A percentile compares a stretch with the other conserved stretches of the same genome.
Conservation (phyloP, 30 jellyfish, hydroid and myxozoan species). For the Hydractinia symbiolongicarpus region DNA sequence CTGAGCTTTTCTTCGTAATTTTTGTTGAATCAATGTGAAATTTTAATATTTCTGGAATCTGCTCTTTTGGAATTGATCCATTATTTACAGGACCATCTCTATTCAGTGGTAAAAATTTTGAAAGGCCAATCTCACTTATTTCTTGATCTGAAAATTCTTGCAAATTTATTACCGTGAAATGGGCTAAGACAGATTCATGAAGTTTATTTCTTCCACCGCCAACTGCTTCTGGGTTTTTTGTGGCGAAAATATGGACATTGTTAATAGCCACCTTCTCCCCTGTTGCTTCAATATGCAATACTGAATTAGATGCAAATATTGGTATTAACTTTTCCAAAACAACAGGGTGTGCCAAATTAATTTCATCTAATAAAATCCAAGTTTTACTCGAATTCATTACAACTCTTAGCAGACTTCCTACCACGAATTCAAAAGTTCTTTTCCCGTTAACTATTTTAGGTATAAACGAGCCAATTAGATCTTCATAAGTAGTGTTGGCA, state of each 20-base stretch:
- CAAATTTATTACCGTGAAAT: conserved; percentile 4
- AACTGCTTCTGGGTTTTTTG: conserved; percentile 15
- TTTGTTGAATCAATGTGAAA: neutral
- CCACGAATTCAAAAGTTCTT: conserved; percentile 8
- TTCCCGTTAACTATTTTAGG: neutral
- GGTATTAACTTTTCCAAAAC: conserved; percentile 9
- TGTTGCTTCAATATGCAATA: conserved; percentile 4
- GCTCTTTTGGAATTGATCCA: neutral
- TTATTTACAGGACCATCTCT: neutral
- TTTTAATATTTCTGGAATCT: neutral
- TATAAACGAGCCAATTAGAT: conserved; percentile 8
- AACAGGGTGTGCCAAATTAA: conserved; percentile 3
- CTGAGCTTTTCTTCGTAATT: neutral
- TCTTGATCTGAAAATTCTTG: neutral
- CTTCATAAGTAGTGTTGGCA: conserved; percentile 19
- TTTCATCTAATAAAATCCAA: conserved; percentile 16
- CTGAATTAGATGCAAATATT: neutral
- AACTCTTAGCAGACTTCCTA: conserved; percentile 14
- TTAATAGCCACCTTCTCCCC: conserved; percentile 1
- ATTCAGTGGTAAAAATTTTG: neutral
- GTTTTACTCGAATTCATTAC: neutral
- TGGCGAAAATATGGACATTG: conserved; percentile 11
- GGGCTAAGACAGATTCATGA: neutral
- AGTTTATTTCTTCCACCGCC: conserved; percentile 26
- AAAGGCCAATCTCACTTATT: neutral